These are phyloP conservation scores for Aspidiotus destructor DNA, from an alignment of 2,888 invertebrate species.

Conservation along the genomic window DNA sequence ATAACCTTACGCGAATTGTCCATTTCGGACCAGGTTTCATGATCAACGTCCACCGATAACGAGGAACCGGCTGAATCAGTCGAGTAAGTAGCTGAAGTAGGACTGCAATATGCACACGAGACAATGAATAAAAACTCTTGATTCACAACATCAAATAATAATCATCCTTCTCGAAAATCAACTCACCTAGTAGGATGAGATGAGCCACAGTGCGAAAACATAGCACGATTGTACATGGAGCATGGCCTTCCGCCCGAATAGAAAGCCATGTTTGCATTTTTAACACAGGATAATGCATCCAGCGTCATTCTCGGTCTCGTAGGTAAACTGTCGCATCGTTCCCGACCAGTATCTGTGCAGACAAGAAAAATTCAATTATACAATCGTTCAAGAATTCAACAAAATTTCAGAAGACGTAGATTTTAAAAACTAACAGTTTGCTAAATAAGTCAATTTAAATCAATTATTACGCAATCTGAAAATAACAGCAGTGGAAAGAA, in stretches of 20 bases:
- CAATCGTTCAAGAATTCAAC: constrained; percentile 1
- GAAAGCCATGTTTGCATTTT: constrained; percentile 5
- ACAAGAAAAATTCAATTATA: no score
- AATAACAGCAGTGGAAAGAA: no score
- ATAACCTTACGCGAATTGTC: constrained; percentile 49
- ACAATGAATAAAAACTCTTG: not conserved
- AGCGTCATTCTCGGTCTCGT: constrained; percentile 52
- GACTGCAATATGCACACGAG: constrained; percentile 42
- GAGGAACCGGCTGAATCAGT: constrained; percentile 61
- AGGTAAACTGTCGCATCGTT: constrained; percentile 74
- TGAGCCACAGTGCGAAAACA: constrained; percentile 47
- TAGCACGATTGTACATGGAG: constrained; percentile 44
- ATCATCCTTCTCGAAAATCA: not conserved
- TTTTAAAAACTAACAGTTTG: no score
- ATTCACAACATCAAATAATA: no score
- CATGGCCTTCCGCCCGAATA: constrained; percentile 39
- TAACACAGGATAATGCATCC: constrained; percentile 38
- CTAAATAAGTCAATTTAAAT: no score
- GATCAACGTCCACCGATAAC: constrained; percentile 53
- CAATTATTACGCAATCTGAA: no score
- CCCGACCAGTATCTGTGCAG: constrained; percentile 44
- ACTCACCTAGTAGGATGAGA: constrained; percentile 47
- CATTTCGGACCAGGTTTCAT: constrained; percentile 37
- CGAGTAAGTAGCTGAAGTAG: constrained; percentile 51
- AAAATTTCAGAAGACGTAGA: no score